A percentile compares a stretch with the other conserved stretches of the same genome.
phyloP scores from a whole-genome alignment of 2,113 vertebrate genomes.

The Rhinopomastus cyanomelas region DNA sequence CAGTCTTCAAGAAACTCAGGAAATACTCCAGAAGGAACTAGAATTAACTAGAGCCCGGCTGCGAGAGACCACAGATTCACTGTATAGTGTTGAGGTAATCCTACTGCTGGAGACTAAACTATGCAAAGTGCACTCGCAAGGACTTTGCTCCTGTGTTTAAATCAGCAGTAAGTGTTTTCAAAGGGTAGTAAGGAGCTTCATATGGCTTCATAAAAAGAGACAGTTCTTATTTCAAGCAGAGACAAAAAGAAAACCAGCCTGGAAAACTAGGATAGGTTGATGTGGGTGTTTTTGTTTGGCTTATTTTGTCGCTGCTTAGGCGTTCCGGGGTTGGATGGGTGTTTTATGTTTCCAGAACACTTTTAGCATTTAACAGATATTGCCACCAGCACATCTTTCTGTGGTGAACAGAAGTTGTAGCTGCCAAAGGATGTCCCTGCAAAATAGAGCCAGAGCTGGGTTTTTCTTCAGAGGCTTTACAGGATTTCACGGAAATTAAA shows the following conservation, averaged over 20 bases:
- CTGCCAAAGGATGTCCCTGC: background rate
- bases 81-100: conserved; percentile 89
- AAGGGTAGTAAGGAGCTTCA: background rate
- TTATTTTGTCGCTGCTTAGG: background rate
- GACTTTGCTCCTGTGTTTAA: background rate
- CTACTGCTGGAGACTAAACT: background rate
- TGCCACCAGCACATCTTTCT: background rate
- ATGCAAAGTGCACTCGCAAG: background rate
- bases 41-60: conserved; percentile 88
- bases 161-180: background rate
- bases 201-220: background rate
- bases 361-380: background rate
- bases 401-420: background rate
- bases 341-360: background rate
- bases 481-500: background rate
- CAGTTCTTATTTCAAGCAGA: background rate
- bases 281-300: background rate
- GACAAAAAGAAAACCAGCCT: background rate
- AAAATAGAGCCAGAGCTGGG: background rate
- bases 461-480: background rate
- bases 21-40: conserved; percentile 91
- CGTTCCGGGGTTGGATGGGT: background rate
- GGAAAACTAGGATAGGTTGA: background rate
- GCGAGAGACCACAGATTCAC: conserved; percentile 91
- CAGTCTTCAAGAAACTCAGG: conserved; percentile 90